These are phyloP conservation scores for Poecilus cupreus DNA, from an alignment of 2,888 invertebrate species.

Conservation along the genomic window DNA sequence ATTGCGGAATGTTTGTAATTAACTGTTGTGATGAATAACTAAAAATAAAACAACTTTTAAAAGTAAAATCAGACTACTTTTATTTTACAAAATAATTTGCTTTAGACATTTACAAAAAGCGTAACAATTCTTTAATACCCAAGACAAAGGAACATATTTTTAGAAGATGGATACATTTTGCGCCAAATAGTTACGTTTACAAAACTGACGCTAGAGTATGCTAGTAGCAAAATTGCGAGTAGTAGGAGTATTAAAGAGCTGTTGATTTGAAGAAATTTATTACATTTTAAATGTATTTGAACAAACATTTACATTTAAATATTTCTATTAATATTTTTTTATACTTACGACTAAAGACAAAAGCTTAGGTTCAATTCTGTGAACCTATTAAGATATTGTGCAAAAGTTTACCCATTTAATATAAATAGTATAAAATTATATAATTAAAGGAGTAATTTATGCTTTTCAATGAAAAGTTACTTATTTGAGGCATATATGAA, in stretches of 20 bases:
- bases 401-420: slow-evolving; percentile 33
- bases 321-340: slow-evolving; percentile 20
- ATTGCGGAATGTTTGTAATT: slow-evolving; percentile 52
- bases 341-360: slow-evolving; percentile 8
- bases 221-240: background rate
- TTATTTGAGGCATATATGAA: slow-evolving; percentile 24
- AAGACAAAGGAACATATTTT: slow-evolving; percentile 31
- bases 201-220: background rate
- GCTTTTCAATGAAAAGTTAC: slow-evolving; percentile 23
- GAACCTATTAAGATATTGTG: slow-evolving; percentile 39
- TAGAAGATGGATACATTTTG: slow-evolving; percentile 3
- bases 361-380: slow-evolving; percentile 11
- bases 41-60: slow-evolving; percentile 33
- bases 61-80: slow-evolving; percentile 4
- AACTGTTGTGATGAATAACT: slow-evolving; percentile 32
- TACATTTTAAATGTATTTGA: slow-evolving; percentile 14
- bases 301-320: slow-evolving; percentile 7
- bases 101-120: slow-evolving; percentile 4
- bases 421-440: slow-evolving; percentile 39
- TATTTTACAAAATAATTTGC: slow-evolving; percentile 25
- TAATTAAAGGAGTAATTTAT: background rate
- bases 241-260: too few relatives aligned
- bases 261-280: too few relatives aligned
- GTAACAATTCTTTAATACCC: slow-evolving; percentile 3
- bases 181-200: slow-evolving; percentile 7